Conservation (phyloP, 2,113 vertebrate species). For the Lepus timidus region DNA sequence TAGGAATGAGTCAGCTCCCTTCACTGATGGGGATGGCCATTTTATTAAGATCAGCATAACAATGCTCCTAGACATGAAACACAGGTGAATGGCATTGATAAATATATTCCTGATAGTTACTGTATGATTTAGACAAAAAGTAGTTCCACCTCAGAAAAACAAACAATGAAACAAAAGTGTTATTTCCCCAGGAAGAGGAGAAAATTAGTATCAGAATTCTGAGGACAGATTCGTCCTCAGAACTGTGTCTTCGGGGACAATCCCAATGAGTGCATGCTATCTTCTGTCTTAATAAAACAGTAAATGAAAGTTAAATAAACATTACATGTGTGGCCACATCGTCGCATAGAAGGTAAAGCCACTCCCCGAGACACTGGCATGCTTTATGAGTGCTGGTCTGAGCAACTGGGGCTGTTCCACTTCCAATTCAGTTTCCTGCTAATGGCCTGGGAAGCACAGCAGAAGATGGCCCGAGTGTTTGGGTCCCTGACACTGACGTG, state of each 20-base stretch:
- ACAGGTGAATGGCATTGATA: background rate
- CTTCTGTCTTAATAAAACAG: background rate
- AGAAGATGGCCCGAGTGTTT: no score
- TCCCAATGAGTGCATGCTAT: background rate
- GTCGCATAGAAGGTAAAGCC: no score
- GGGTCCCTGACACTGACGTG: no score
- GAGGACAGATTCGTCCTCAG: background rate
- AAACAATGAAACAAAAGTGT: background rate
- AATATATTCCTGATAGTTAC: background rate
- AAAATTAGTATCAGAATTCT: background rate
- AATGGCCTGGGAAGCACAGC: no score
- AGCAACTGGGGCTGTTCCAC: no score
- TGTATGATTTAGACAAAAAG: background rate
- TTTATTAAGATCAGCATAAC: constrained; percentile 6
- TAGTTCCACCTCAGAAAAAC: background rate
- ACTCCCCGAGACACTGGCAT: no score
- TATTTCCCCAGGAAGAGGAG: background rate
- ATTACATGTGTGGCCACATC: no score
- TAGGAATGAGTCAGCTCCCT: background rate
- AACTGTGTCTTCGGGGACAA: background rate
- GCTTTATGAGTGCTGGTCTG: no score
- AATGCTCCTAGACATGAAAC: constrained; percentile 35
- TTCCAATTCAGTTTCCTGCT: no score
- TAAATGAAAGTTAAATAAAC: background rate
- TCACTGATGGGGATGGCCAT: background rate